These are phyloP conservation scores for Haliclona indistincta DNA, from an alignment of 37 sponge, comb jelly and placozoan species.

Conservation along the genomic window DNA sequence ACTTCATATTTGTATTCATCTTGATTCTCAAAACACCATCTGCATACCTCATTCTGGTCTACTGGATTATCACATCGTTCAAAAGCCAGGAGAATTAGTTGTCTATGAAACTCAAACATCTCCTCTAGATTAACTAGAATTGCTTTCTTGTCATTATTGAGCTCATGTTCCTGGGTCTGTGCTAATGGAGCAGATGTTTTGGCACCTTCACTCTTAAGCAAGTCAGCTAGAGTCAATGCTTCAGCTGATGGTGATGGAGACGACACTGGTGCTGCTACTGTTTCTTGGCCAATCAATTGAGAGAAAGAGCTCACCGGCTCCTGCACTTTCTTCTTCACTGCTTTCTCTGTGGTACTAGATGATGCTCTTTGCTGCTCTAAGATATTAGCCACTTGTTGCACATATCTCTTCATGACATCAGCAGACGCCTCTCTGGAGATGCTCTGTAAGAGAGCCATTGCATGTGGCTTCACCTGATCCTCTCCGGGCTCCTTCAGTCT, in stretches of 20 bases:
- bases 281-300: no score
- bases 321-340: no score
- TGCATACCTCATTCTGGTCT: conserved; percentile 4
- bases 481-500: background rate
- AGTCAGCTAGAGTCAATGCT: no score
- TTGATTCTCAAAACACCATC: conserved; percentile 23
- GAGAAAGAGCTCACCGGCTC: no score
- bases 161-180: conserved; percentile 20
- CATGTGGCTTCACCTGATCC: conserved; percentile 15
- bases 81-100: conserved; percentile 21
- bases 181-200: no score
- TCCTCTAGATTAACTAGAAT: conserved; percentile 15
- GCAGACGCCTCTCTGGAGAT: conserved; percentile 25
- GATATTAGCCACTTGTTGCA: background rate
- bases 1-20: background rate
- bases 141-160: conserved; percentile 16
- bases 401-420: background rate
- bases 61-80: conserved; percentile 7
- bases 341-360: no score
- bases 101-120: background rate
- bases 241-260: no score
- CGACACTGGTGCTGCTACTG: no score
- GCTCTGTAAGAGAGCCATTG: conserved; percentile 26
- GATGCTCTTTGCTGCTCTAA: no score
- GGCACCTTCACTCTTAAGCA: no score